Base-by-base conservation (phyloP, 2,888 invertebrate species). In the Teleiodes luculella region DNA sequence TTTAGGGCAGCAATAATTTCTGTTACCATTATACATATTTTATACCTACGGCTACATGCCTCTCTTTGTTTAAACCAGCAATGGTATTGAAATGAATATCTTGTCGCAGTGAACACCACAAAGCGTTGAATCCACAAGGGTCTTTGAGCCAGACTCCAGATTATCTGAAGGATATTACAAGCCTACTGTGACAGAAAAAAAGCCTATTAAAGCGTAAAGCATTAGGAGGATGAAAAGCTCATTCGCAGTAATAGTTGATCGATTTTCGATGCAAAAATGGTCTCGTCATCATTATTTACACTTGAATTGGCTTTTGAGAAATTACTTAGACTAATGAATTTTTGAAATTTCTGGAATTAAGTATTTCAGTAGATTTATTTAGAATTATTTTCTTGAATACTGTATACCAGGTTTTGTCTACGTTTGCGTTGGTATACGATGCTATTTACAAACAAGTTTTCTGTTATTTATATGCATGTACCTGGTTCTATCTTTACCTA, bases 141-240 rank as follows among this genome's bases (percentile, higher is more conserved):
- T n/a, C 24, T 28, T 28, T 28, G n/a, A 43, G 28, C 11, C 43
- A 43, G 28, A 14, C 43, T 43, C 7, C 13, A 43, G 43, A 43
- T 28, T 43, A 43, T 43, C 43, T 43, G 28, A 13, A 43, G 43
- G 43, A 43, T 43, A 43, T 43, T 28, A 43, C 28, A 43, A 43
- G 43, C 28, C 28, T 43, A n/a, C 43, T 13, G 43, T 4, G 43
- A 43, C 24, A 20, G 28, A 43, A 41, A 43, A n/a, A 41, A 43
- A 24, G n/a, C n/a, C 20, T 28, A 24, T 43, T n/a, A 16, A 14
- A 37, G 7, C 13, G 16, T 14, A 14, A 43, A 13, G 13, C 43
- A 43, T 43, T 43, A 43, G 7, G 43, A 24, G 5, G n/a, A 43
- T 43, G 43, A 28, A 43, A 43, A 43, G 13, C 7, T 43, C 2